A percentile compares a stretch with the other conserved stretches of the same genome.
Evolutionary conservation across 2,113 vertebrate species (phyloP).

Genomic region (Thinocorus orbignyianus): DNA sequence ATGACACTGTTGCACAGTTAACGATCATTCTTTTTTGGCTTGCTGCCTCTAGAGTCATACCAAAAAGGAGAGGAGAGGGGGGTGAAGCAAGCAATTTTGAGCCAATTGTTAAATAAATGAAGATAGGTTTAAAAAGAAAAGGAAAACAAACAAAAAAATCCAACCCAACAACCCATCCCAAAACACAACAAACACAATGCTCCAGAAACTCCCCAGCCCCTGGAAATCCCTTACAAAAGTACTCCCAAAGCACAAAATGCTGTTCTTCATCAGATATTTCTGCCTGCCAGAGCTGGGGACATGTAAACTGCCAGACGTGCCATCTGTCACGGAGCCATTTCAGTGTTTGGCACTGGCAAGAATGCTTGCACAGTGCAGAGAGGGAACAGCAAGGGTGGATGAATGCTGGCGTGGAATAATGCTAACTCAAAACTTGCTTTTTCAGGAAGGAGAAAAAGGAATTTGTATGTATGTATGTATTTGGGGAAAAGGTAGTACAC

Average conservation of each 20-base stretch:
- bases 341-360: background rate
- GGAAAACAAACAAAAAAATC: background rate
- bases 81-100: background rate
- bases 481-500: background rate
- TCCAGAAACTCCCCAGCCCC: background rate
- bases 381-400: background rate
- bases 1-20: constrained; percentile 34
- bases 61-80: background rate
- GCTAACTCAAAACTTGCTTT: background rate
- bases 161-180: too few relatives aligned
- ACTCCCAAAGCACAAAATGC: background rate
- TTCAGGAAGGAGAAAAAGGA: background rate
- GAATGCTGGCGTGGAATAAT: background rate
- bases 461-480: background rate
- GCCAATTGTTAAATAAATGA: background rate
- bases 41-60: background rate
- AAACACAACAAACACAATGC: background rate
- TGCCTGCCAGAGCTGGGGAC: background rate
- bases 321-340: background rate
- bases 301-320: background rate
- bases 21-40: background rate
- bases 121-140: background rate
- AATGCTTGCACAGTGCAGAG: background rate
- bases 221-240: background rate
- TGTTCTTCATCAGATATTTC: background rate